These are phyloP conservation scores for Adelosebastes latens DNA, from an alignment of 2,797 vertebrate genomes.

Conservation along the genomic window DNA sequence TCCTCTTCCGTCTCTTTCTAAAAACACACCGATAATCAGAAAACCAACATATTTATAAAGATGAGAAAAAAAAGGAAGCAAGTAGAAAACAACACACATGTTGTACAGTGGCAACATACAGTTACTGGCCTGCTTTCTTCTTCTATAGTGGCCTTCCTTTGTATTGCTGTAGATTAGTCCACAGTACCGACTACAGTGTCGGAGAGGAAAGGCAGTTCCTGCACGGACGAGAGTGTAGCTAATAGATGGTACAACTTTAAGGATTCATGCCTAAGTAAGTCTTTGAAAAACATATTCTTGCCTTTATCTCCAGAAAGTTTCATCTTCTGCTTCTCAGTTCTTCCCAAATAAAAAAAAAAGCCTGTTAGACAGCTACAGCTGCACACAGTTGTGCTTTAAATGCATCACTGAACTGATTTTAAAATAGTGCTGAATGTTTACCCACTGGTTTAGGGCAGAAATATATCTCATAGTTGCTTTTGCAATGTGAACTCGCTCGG, in stretches of 20 bases:
- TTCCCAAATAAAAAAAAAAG: background rate
- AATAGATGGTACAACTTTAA: background rate
- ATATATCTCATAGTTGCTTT: background rate
- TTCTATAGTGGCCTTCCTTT: background rate
- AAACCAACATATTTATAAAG: background rate
- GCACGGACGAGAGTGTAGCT: too few species aligned
- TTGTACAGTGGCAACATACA: background rate
- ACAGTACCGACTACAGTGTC: background rate
- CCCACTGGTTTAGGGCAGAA: conserved; percentile 1
- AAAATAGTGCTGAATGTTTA: conserved; percentile 37
- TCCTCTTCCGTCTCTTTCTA: background rate
- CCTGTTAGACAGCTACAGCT: background rate
- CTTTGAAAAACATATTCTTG: background rate
- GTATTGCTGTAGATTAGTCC: background rate
- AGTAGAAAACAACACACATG: background rate
- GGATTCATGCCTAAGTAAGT: background rate
- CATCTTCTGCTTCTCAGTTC: background rate
- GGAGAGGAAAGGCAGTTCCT: too few species aligned
- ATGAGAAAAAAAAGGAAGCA: background rate
- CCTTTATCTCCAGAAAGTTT: background rate
- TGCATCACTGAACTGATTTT: conserved; percentile 15
- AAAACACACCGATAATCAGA: background rate
- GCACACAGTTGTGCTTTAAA: conserved; percentile 23
- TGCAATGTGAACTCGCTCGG: background rate
- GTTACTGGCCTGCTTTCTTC: background rate